Conservation (phyloP, 2,888 invertebrate species). For the Leptura quadrifasciata region DNA sequence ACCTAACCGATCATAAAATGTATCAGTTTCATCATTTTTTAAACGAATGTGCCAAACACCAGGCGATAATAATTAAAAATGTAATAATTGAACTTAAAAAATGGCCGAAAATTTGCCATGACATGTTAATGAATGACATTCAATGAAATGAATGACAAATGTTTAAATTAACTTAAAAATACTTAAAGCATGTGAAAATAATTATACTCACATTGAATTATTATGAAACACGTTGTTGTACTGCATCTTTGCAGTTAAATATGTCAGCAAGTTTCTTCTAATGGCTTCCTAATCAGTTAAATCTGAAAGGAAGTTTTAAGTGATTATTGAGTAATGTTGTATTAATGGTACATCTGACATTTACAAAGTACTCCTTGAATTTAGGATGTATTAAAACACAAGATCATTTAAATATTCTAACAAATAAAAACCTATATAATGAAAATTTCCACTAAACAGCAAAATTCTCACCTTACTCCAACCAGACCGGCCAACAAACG, state of each 20-base stretch:
- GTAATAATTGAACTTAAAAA: constrained; percentile 13
- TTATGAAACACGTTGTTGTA: constrained; percentile 74
- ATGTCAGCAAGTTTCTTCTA: constrained; percentile 58
- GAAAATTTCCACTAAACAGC: constrained; percentile 32
- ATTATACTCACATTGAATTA: constrained; percentile 88
- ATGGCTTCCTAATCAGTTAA: constrained; percentile 62
- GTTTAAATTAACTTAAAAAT: not conserved
- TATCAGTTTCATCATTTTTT: not conserved
- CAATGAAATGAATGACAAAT: constrained; percentile 17
- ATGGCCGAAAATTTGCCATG: constrained; percentile 20
- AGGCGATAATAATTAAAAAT: not conserved
- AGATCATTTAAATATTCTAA: not conserved
- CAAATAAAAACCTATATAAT: constrained; percentile 17
- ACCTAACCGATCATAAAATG: not conserved
- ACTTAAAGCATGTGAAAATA: constrained; percentile 49
- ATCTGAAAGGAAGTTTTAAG: constrained; percentile 58
- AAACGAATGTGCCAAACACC: not conserved
- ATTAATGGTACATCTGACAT: constrained; percentile 15
- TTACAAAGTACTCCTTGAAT: constrained; percentile 25
- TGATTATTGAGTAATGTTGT: constrained; percentile 10
- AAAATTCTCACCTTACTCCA: constrained; percentile 64
- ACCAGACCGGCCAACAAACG: constrained; percentile 80
- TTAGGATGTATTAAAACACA: not conserved
- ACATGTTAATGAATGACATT: constrained; percentile 3
- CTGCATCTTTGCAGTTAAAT: constrained; percentile 72